Percentiles rank a stretch among this genome's conserved stretches.
phyloP scores from a whole-genome alignment of 2,113 vertebrate genomes.

The Catharus minimus region DNA sequence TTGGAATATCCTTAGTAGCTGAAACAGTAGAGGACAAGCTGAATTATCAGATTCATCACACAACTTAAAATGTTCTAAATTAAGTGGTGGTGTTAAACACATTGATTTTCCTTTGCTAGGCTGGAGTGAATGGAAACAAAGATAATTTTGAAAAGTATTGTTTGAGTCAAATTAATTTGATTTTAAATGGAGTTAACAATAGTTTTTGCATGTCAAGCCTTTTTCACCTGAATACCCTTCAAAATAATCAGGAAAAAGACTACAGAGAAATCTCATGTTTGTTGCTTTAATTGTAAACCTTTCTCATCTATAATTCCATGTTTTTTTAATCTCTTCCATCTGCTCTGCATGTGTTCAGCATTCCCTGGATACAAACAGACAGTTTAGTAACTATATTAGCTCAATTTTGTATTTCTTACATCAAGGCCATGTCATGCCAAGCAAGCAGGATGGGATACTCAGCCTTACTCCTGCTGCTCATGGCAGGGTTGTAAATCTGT shows the following conservation, averaged over 20 bases:
- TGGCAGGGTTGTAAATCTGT: neutral
- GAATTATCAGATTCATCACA: constrained; percentile 65
- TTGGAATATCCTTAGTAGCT: constrained; percentile 75
- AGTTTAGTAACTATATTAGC: neutral
- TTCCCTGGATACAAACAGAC: neutral
- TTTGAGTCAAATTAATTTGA: neutral
- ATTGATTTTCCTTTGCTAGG: neutral
- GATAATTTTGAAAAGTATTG: neutral
- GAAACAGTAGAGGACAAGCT: constrained; percentile 73
- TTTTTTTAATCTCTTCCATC: constrained; percentile 31
- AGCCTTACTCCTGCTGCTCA: neutral
- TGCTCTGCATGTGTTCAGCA: neutral
- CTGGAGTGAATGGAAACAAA: neutral
- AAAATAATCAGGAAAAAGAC: neutral
- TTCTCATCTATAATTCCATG: neutral
- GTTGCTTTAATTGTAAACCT: neutral
- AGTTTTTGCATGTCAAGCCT: neutral
- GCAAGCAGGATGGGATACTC: neutral
- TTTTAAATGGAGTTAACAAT: neutral
- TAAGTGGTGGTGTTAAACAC: constrained; percentile 7
- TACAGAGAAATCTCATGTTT: neutral
- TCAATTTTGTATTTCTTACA: neutral
- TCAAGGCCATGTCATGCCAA: neutral
- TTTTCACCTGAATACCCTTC: neutral
- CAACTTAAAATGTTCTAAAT: constrained; percentile 63